Evolutionary conservation across 1,140 invertebrate species (phyloP).

Genomic region (Macrocentrus cingulum): DNA sequence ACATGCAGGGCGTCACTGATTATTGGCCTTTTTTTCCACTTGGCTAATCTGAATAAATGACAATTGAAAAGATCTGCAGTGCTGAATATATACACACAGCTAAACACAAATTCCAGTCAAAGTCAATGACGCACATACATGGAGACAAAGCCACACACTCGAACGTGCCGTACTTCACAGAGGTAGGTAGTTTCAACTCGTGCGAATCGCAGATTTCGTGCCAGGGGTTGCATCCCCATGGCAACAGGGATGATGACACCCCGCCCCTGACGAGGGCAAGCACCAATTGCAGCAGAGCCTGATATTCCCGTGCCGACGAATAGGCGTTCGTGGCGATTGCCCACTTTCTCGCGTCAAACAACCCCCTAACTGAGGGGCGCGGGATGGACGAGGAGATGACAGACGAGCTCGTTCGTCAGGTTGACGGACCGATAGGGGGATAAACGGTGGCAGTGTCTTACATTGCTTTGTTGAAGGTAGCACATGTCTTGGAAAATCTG

Average conservation of each 20-base stretch:
- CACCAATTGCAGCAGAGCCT: constrained; percentile 23
- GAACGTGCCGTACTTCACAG: neutral
- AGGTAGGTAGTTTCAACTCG: neutral
- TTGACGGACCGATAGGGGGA: constrained; percentile 35
- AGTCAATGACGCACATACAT: too few relatives aligned
- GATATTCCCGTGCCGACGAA: constrained; percentile 20
- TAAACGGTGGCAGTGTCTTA: constrained; percentile 34
- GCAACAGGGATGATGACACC: constrained; percentile 19
- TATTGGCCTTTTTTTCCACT: too few relatives aligned
- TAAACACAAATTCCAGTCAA: too few relatives aligned
- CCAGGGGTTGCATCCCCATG: constrained; percentile 23
- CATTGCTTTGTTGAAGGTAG: constrained; percentile 25
- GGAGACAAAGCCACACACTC: neutral
- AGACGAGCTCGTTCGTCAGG: constrained; percentile 30
- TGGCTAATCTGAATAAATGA: too few relatives aligned
- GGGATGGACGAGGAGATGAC: constrained; percentile 6
- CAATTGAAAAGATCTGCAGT: too few relatives aligned
- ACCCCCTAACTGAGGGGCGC: neutral
- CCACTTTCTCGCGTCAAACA: constrained; percentile 11
- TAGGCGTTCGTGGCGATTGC: constrained; percentile 20
- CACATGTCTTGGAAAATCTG: constrained; percentile 29
- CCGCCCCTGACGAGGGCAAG: constrained; percentile 22
- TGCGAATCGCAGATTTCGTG: constrained; percentile 16
- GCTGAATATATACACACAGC: too few relatives aligned
- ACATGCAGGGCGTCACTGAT: too few relatives aligned